Base-by-base conservation (phyloP, 2,888 invertebrate species). In the Geophilus truncorum region DNA sequence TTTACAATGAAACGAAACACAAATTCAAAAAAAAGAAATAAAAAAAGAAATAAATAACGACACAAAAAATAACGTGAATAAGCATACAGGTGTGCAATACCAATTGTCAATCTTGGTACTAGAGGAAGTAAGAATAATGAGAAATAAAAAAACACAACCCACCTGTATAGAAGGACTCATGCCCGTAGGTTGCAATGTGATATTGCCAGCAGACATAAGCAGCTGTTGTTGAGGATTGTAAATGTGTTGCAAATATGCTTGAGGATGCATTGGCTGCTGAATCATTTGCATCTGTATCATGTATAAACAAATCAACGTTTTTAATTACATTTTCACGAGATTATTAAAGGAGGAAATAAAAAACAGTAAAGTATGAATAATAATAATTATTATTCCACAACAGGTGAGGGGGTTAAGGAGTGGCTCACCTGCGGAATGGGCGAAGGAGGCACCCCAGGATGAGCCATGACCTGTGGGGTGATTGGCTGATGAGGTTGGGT, bases 121-220 rank as follows among this genome's bases (percentile, higher is more conserved):
- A 32, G 7, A 75, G 32, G 77, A 12, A 77, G 32, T 30, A 32
- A 32, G 45, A 45, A 2, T 3, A 77, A 18, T 21, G 21, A 77
- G 21, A 30, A 77, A 12, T 1, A 36, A 36, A 76, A 15, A 28
- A 76, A 32, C 10, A 32, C 18, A 76, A 79, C 83, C 84, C 84
- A 91, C 91, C 90, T 93, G 93, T 85, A 94, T 93, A 82, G 92
- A 92, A 0, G 93, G 92, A 86, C 93, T 93, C 84, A 93, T 90
- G 32, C 92, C 91, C 3, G 90, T 82, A 80, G 93, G 92, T 86
- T 95, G 90, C 7, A 94, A 89, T 1, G 92, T 91, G 82, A 93
- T 91, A 86, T 93, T 93, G 0, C 94, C 91, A 21, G 80, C 30
- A 28, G 57, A 30, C 0, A 94, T 94, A 91, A 95, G 93, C 30